phyloP scores from a whole-genome alignment of 2,113 vertebrate genomes.

The Rhynchomys soricoides region DNA sequence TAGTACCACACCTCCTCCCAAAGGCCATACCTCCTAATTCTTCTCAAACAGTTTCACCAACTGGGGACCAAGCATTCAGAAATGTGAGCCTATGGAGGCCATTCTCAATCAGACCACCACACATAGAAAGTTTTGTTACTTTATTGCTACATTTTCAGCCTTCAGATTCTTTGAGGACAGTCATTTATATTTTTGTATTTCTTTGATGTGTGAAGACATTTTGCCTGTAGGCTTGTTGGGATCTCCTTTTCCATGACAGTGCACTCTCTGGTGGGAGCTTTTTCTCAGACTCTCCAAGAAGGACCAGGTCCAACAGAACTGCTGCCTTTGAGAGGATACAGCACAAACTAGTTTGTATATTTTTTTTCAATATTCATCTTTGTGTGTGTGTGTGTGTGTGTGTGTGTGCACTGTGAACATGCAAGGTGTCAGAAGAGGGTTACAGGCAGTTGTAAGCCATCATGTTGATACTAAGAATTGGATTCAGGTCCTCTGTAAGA shows the following conservation, averaged over 20 bases:
- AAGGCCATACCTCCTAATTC: not conserved
- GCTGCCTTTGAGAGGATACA: not conserved
- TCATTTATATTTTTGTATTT: slow-evolving; percentile 90
- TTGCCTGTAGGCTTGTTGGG: slow-evolving; percentile 94
- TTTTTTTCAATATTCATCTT: not conserved
- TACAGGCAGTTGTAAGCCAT: not conserved
- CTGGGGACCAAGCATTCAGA: not conserved
- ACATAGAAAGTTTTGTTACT: slow-evolving; percentile 93
- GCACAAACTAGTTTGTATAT: not conserved
- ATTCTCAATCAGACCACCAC: slow-evolving; percentile 64
- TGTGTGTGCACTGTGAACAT: not conserved
- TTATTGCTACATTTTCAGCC: slow-evolving; percentile 94
- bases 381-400: not conserved
- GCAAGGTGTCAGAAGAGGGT: not conserved
- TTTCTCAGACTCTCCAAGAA: not conserved
- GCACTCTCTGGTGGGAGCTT: not conserved
- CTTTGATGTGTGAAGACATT: slow-evolving; percentile 93
- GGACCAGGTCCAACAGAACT: not conserved
- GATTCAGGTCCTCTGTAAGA: not conserved
- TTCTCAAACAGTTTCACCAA: not conserved
- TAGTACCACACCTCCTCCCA: not conserved
- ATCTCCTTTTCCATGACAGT: slow-evolving; percentile 92
- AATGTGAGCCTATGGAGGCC: not conserved
- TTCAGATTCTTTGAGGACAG: slow-evolving; percentile 85
- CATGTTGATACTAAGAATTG: not conserved